Evolutionary conservation across 1,140 invertebrate species (phyloP).

Genomic region (Cheumatopsyche charites): DNA sequence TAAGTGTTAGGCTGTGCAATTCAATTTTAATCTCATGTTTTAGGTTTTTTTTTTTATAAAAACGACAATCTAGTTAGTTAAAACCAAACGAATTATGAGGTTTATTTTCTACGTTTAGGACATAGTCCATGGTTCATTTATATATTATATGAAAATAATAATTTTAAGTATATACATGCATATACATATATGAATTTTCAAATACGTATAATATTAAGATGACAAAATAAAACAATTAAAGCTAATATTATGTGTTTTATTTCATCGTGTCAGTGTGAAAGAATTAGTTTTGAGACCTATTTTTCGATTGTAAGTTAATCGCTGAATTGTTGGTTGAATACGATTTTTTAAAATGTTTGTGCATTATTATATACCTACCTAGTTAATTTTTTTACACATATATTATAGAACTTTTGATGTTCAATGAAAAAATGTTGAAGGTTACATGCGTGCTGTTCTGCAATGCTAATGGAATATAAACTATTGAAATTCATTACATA

Average conservation of each 20-base stretch:
- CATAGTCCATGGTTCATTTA: constrained; percentile 19
- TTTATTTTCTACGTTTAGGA: constrained; percentile 20
- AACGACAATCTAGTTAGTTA: constrained; percentile 39
- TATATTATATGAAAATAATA: background rate
- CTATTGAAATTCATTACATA: no score
- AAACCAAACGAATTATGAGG: constrained; percentile 24
- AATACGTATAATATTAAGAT: background rate
- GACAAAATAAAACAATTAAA: background rate
- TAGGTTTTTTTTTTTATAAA: constrained; percentile 25
- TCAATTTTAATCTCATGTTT: constrained; percentile 37
- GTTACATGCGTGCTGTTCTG: no score
- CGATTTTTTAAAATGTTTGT: no score
- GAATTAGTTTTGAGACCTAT: no score
- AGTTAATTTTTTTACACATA: no score
- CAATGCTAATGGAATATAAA: no score
- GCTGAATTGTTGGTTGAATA: no score
- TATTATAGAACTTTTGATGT: no score
- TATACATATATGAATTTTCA: background rate
- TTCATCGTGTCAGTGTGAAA: no score
- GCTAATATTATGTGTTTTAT: background rate
- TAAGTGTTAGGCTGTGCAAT: constrained; percentile 41
- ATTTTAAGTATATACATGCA: constrained; percentile 6
- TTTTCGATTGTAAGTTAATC: no score
- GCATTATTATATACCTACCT: no score
- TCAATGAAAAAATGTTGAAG: no score